Percentiles rank a stretch among this genome's conserved stretches.
phyloP scores from a whole-genome alignment of 2,888 invertebrate genomes.

The Hipparchia sbordonii region DNA sequence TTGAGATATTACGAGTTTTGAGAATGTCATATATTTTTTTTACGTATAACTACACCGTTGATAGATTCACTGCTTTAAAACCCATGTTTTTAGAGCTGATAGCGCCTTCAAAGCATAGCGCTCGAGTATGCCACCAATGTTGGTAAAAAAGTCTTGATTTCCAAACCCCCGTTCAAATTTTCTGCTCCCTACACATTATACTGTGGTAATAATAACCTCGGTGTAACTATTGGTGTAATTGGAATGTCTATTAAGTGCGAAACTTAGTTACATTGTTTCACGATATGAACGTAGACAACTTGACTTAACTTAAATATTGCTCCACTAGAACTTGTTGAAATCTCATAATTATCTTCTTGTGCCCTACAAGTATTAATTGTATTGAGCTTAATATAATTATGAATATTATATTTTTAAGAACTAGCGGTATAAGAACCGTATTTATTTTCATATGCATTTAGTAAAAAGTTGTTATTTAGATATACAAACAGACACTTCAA shows the following conservation, averaged over 20 bases:
- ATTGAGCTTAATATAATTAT: no score
- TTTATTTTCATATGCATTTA: no score
- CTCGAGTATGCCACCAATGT: neutral
- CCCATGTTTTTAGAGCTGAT: neutral
- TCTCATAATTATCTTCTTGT: neutral
- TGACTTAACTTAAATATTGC: constrained; percentile 20
- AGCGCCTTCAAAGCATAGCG: neutral
- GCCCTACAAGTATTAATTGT: no score
- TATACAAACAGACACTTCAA: no score
- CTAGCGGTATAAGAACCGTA: no score
- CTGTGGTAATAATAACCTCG: neutral
- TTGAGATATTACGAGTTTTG: no score
- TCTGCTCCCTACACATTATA: neutral
- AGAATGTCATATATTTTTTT: no score
- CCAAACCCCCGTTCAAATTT: neutral
- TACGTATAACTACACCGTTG: no score
- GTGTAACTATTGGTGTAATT: constrained; percentile 23
- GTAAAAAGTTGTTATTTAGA: no score
- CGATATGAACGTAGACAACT: constrained; percentile 22
- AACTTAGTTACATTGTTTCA: constrained; percentile 35
- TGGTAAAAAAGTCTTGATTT: neutral
- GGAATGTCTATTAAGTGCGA: constrained; percentile 30
- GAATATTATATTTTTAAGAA: no score
- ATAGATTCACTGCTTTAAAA: no score
- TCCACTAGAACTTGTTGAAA: constrained; percentile 5